Conservation (phyloP, 2,888 invertebrate genomes). For the Mallateleia sp. region DNA sequence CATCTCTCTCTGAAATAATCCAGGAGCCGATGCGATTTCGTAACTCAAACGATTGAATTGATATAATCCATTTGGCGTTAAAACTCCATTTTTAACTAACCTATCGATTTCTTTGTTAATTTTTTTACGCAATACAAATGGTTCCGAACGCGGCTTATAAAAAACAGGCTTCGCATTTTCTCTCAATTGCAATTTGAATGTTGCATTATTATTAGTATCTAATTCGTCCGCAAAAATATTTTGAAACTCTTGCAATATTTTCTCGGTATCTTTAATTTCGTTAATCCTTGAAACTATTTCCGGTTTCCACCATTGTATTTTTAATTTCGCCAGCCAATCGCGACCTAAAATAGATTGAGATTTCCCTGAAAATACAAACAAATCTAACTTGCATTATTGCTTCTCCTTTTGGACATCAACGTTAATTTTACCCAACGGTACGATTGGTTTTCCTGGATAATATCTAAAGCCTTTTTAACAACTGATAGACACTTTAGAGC, state of each 20-base stretch:
- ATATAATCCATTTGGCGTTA: constrained; percentile 66
- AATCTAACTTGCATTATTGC: constrained; percentile 41
- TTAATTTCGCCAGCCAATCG: constrained; percentile 41
- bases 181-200: constrained; percentile 50
- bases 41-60: constrained; percentile 83
- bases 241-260: constrained; percentile 14
- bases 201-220: constrained; percentile 58
- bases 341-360: constrained; percentile 46
- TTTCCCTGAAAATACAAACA: constrained; percentile 43
- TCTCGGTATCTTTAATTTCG: not conserved
- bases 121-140: constrained; percentile 47
- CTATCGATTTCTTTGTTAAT: constrained; percentile 41
- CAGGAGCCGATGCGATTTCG: constrained; percentile 85
- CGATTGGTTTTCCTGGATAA: constrained; percentile 45
- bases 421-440: constrained; percentile 36
- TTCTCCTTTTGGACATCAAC: too few species aligned
- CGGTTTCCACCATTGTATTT: constrained; percentile 14
- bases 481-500: too few species aligned
- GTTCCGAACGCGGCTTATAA: constrained; percentile 53
- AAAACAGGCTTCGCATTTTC: constrained; percentile 55
- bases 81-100: constrained; percentile 42
- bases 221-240: constrained; percentile 50
- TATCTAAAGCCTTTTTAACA: constrained; percentile 43
- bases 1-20: constrained; percentile 59
- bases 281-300: constrained; percentile 14